Evolutionary conservation across 1,140 invertebrate species (phyloP).

Genomic region (Drosophila sulfurigaster): DNA sequence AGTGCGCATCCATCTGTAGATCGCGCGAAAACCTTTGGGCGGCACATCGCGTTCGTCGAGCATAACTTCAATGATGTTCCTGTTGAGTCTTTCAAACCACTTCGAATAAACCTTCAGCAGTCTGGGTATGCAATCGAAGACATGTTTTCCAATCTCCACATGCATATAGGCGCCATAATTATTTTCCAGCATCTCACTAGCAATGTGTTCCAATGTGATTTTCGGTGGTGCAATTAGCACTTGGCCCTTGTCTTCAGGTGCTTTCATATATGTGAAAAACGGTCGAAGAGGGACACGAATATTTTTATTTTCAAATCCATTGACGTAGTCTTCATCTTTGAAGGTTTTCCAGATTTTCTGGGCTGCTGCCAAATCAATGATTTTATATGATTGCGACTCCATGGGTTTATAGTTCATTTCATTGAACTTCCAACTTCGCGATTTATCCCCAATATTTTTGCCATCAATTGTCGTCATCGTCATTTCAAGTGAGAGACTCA

Average conservation of each 20-base stretch:
- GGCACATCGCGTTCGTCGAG: neutral
- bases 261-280: neutral
- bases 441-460: no score
- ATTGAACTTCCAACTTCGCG: no score
- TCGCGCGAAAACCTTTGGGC: constrained; percentile 7
- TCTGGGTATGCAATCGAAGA: neutral
- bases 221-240: neutral
- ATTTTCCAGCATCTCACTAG: neutral
- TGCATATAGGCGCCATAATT: neutral
- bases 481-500: no score
- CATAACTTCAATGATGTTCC: neutral
- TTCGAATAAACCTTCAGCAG: neutral
- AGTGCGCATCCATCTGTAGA: constrained; percentile 45
- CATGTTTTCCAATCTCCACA: neutral
- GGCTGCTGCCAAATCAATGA: no score
- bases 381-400: no score
- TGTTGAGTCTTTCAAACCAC: neutral
- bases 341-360: no score
- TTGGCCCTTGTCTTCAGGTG: neutral
- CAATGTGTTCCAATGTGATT: neutral
- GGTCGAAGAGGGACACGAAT: neutral
- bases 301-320: no score
- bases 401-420: no score
- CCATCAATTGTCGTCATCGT: no score
- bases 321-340: no score